Evolutionary conservation across 2,113 vertebrate species (phyloP), one percentile per base, ranked within the genome.

Genomic region (Cervus canadensis): DNA sequence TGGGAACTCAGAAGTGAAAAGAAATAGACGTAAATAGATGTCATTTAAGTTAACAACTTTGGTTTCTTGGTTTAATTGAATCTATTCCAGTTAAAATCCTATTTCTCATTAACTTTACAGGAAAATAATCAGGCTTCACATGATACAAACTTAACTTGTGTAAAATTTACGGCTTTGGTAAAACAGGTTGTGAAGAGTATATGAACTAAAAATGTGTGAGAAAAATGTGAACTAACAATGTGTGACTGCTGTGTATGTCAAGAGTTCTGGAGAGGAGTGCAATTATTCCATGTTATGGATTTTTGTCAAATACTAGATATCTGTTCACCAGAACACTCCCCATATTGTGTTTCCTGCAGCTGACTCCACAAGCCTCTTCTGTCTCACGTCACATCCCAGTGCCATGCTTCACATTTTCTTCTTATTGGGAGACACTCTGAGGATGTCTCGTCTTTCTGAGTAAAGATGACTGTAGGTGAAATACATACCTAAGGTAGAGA

Each of bases 401-500:
- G 28, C 71, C 6, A 40, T 64, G 40, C 14, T 3, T 99, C 98
- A 99, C 79, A 97, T 98, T 96, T 98, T 98, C 97, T 99, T 99
- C 57, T 96, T 98, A 98, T 99, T 98, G 67, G 95, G 93, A 92
- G 87, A 76, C 36, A 81, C 94, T 95, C 76, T 45, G 57, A 99
- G 98, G 82, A 98, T 64, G 19, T 96, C 95, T 71, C 93, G 98
- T 98, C 99, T 98, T 98, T 99, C 98, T 0, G 97, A 98, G 92
- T 99, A 98, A 79, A 99, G 97, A 87, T 99, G 98, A 83, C 19
- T 98, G 84, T 97, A 98, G 88, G 95, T 99, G 97, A 99, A 99
- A 89, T 98, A 99, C 98, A 99, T 99, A 88, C 99, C 99, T 99
- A 95, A 93, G 45, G 45, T 36, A 87, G 97, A 98, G 94, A 91